Percentiles rank a stretch among this genome's conserved stretches.
phyloP scores from a whole-genome alignment of 1,140 invertebrate species.

The Neodiprion fabricii region DNA sequence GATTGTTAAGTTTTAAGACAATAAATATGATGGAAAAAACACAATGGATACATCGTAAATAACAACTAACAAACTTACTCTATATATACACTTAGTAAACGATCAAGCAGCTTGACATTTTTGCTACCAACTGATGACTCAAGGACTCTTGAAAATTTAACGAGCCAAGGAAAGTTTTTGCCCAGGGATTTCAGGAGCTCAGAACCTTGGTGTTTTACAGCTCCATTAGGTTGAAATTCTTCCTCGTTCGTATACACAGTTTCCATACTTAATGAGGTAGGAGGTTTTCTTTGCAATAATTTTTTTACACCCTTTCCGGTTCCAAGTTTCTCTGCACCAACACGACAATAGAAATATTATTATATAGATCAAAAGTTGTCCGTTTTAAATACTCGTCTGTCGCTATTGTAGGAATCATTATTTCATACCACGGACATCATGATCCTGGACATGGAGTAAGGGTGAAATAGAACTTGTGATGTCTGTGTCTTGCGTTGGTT shows the following conservation, averaged over 20 bases:
- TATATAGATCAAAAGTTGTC: background rate
- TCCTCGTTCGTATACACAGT: too few relatives aligned
- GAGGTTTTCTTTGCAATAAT: background rate
- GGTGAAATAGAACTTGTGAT: conserved; percentile 34
- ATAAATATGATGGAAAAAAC: conserved; percentile 12
- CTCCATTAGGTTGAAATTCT: background rate
- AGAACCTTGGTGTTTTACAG: background rate
- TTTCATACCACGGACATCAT: background rate
- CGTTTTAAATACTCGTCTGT: background rate
- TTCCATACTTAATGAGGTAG: too few relatives aligned
- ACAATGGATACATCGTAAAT: background rate
- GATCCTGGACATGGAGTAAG: background rate
- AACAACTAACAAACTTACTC: conserved; percentile 31
- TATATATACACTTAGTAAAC: conserved; percentile 39
- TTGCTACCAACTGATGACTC: conserved; percentile 35
- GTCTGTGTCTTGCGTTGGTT: conserved; percentile 36
- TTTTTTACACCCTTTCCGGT: background rate
- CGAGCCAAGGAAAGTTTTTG: conserved; percentile 42
- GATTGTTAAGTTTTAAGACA: background rate
- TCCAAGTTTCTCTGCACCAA: background rate
- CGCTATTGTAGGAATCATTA: background rate
- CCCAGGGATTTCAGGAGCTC: conserved; percentile 12
- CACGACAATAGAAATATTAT: background rate
- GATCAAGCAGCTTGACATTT: conserved; percentile 37
- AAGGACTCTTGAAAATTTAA: conserved; percentile 38